phyloP scores from a whole-genome alignment of 1,140 invertebrate species.

The Diorhabda carinulata region DNA sequence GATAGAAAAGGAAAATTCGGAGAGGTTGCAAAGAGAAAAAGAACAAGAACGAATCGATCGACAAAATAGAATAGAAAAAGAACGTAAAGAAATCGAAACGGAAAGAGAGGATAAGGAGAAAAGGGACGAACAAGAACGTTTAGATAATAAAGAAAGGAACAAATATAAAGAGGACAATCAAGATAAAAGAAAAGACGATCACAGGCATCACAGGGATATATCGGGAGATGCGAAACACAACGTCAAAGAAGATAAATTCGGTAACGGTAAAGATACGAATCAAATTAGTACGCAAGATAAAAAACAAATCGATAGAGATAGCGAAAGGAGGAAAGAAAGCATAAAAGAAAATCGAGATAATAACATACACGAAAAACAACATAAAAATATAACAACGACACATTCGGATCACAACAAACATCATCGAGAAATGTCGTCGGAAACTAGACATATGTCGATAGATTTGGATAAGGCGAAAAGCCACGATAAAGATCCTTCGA shows the following conservation, averaged over 20 bases:
- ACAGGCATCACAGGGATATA: constrained; percentile 40
- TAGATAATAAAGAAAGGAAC: constrained; percentile 37
- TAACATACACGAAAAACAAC: constrained; percentile 42
- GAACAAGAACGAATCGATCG: constrained; percentile 39
- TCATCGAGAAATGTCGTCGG: constrained; percentile 30
- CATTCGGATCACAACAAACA: constrained; percentile 38
- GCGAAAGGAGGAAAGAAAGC: constrained; percentile 41
- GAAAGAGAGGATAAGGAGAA: constrained; percentile 35
- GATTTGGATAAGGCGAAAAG: constrained; percentile 38
- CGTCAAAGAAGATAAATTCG: constrained; percentile 28
- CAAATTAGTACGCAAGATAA: constrained; percentile 33
- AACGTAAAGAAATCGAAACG: constrained; percentile 44
- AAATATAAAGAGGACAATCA: constrained; percentile 45
- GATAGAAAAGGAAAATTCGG: constrained; percentile 36
- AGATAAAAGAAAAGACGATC: constrained; percentile 38
- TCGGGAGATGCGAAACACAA: constrained; percentile 39
- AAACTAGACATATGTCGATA: constrained; percentile 42
- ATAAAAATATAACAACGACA: constrained; percentile 12
- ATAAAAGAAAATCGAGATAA: constrained; percentile 48
- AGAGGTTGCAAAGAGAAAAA: constrained; percentile 40
- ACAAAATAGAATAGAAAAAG: constrained; percentile 39
- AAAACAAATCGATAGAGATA: constrained; percentile 36
- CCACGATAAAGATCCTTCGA: constrained; percentile 37
- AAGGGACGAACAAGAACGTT: constrained; percentile 31
- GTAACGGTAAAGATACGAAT: constrained; percentile 23